phyloP scores from a whole-genome alignment of 1,140 invertebrate species.

The Geopemphigus sp. region DNA sequence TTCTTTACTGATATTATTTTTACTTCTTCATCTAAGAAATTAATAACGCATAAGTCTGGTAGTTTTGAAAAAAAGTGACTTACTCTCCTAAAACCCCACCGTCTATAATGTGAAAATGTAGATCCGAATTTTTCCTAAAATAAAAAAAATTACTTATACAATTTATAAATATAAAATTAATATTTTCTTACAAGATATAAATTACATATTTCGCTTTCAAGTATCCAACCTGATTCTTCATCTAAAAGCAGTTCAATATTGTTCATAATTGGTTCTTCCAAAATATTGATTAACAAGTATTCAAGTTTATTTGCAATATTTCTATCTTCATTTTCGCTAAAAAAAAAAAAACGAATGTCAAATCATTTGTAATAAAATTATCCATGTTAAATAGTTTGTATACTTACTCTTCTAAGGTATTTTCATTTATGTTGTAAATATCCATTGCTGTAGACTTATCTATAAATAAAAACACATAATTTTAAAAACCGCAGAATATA shows the following conservation, averaged over 20 bases:
- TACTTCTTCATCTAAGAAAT: neutral
- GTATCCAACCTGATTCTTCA: slow-evolving; percentile 15
- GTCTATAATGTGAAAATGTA: slow-evolving; percentile 33
- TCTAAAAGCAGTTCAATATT: slow-evolving; percentile 35
- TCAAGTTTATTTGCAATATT: neutral
- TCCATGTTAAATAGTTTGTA: neutral
- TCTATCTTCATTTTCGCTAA: neutral
- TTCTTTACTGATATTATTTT: slow-evolving; percentile 35
- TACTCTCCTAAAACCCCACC: slow-evolving; percentile 32
- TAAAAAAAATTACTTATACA: neutral
- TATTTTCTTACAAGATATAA: slow-evolving; percentile 20
- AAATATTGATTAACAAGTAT: neutral
- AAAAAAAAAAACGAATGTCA: neutral
- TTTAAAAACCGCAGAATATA: neutral
- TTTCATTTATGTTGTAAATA: slow-evolving; percentile 24
- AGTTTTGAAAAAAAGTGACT: slow-evolving; percentile 38
- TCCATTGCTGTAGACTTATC: slow-evolving; percentile 30
- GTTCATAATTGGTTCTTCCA: slow-evolving; percentile 28
- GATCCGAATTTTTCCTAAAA: slow-evolving; percentile 37
- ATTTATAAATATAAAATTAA: neutral
- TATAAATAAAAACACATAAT: neutral
- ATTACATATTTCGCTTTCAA: slow-evolving; percentile 8
- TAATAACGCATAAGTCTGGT: slow-evolving; percentile 23
- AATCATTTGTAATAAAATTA: neutral
- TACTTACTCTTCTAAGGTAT: slow-evolving; percentile 22